A percentile compares a stretch with the other conserved stretches of the same genome.
Evolutionary conservation across 2,797 vertebrate species (phyloP).

Genomic region (Chelmon rostratus): DNA sequence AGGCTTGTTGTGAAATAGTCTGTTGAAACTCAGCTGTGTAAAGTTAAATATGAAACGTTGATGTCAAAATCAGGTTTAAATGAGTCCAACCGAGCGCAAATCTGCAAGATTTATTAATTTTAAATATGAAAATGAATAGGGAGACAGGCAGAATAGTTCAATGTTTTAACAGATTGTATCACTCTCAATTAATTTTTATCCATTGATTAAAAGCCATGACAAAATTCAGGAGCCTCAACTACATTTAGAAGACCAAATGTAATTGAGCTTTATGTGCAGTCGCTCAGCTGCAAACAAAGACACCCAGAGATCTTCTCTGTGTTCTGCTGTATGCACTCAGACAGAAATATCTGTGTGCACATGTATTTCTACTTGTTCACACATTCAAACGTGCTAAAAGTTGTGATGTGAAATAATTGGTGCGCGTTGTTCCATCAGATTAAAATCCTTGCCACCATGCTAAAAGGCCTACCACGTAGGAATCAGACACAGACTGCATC

Average conservation of each 20-base stretch:
- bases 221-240: no score
- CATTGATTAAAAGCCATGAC: background rate
- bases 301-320: conserved; percentile 3
- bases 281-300: background rate
- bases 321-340: background rate
- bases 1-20: background rate
- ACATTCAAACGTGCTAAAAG: background rate
- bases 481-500: background rate
- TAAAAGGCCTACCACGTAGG: background rate
- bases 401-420: background rate
- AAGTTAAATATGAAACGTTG: conserved; percentile 1
- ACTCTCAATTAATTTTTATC: background rate
- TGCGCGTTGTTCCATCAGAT: background rate
- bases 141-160: background rate
- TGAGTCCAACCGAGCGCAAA: background rate
- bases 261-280: conserved; percentile 9
- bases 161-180: background rate
- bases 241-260: no score
- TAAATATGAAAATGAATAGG: background rate
- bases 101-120: background rate
- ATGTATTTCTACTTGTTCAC: background rate
- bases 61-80: background rate
- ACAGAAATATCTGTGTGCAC: background rate
- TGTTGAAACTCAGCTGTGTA: background rate
- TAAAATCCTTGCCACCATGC: background rate